phyloP scores from a whole-genome alignment of 2,797 vertebrate genomes.

The Arnoldichthys spilopterus region DNA sequence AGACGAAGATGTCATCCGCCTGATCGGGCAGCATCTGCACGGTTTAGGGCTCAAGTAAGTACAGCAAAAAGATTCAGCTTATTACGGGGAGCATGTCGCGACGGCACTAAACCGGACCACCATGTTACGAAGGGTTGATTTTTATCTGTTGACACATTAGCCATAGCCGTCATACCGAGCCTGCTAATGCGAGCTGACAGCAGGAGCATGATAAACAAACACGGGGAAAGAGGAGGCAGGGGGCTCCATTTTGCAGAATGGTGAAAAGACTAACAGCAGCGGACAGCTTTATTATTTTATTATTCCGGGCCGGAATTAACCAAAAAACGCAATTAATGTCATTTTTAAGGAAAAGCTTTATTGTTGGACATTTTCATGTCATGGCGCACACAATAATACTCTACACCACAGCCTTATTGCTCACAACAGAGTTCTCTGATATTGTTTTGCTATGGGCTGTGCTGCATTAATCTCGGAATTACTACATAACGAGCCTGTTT shows the following conservation, averaged over 20 bases:
- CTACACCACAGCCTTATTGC: neutral
- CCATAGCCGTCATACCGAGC: neutral
- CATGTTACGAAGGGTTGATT: neutral
- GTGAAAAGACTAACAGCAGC: conserved; percentile 5
- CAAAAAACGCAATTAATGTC: neutral
- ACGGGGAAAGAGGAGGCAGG: conserved; percentile 25
- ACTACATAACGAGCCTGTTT: neutral
- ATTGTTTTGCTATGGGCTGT: neutral
- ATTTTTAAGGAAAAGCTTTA: neutral
- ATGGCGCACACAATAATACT: neutral
- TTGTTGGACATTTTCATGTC: neutral
- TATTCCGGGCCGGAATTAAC: neutral
- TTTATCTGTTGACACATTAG: conserved; percentile 4
- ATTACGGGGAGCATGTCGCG: neutral
- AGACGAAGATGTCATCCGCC: conserved; percentile 94
- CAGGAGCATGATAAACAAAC: conserved; percentile 36
- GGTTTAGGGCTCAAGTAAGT: conserved; percentile 95
- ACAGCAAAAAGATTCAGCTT: neutral
- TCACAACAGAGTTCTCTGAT: neutral
- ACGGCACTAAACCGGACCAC: neutral
- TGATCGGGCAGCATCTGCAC: conserved; percentile 95
- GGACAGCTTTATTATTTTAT: conserved; percentile 4
- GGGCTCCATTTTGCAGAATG: conserved; percentile 52
- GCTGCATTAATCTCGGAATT: neutral
- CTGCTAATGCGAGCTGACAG: conserved; percentile 26